phyloP scores from a whole-genome alignment of 2,888 invertebrate genomes.

The Odontomyia ornata region DNA sequence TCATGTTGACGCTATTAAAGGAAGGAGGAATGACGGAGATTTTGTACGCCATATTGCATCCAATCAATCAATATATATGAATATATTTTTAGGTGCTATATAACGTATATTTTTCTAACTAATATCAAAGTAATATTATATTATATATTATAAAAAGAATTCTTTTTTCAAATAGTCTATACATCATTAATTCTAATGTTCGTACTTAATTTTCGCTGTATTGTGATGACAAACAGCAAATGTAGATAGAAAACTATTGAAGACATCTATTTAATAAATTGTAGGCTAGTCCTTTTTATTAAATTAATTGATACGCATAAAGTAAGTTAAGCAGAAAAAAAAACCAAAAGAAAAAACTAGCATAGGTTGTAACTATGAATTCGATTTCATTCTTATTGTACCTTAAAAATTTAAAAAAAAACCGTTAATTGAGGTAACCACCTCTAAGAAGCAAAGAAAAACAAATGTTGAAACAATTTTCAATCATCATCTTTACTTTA shows the following conservation, averaged over 20 bases:
- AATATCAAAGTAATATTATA: neutral
- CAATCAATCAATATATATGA: constrained; percentile 35
- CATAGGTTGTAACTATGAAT: too few species aligned
- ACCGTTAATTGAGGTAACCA: too few species aligned
- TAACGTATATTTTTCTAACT: constrained; percentile 43
- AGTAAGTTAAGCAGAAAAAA: too few species aligned
- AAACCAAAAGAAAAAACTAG: neutral
- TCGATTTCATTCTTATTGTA: constrained; percentile 1
- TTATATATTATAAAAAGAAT: constrained; percentile 3
- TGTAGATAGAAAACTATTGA: constrained; percentile 15
- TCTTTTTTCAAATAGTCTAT: constrained; percentile 22
- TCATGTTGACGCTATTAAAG: neutral
- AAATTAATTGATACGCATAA: neutral
- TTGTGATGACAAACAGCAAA: neutral
- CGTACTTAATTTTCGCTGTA: constrained; percentile 31
- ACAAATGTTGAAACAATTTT: neutral
- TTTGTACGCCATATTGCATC: constrained; percentile 27
- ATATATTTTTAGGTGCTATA: constrained; percentile 43
- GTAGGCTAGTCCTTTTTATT: constrained; percentile 32
- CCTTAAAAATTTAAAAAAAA: constrained; percentile 9
- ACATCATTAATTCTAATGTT: neutral
- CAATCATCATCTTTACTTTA: neutral
- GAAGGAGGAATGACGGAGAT: too few species aligned
- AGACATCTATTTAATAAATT: constrained; percentile 5
- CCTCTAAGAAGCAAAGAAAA: too few species aligned